Base-by-base conservation (phyloP, 2,888 invertebrate genomes). In the Hedychridium roseum region DNA sequence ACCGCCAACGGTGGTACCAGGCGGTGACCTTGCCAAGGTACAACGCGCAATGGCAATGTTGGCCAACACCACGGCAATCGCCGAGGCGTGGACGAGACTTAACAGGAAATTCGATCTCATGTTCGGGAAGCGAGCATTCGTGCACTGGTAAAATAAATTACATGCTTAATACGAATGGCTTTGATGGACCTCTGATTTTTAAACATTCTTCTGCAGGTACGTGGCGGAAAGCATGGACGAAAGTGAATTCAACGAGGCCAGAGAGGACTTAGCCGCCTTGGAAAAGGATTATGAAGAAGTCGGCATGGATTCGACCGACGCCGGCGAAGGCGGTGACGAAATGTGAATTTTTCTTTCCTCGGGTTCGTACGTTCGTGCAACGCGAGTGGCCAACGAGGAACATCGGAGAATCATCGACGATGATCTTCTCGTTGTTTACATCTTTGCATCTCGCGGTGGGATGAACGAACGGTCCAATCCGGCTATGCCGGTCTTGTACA, bases 211-310 rank as follows among this genome's bases (percentile, higher is more conserved):
- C 16, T 27, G 7, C 35, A 73, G 72, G 72, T 73, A 72, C 45
- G 47, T 68, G 0, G 50, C 37, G 1, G 73, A 73, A 21, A 67
- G 60, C 9, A 73, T 73, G 73, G 68, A 72, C 21, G 70, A 73
- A 5, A 68, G 55, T 28, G 72, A 73, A 43, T 75, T 75, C 39
- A 62, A 59, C 43, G 79, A 80, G 55, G 80, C 79, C 6, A 72
- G 80, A 20, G 83, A 84, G 66, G 82, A 84, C 69, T 78, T 85
- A 70, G 84, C 90, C 43, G 90, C 90, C 7, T 84, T 92, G 47
- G 91, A 91, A 82, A 90, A 91, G 83, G 92, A 92, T 81, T 92
- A 92, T 81, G 90, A 91, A 81, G 92, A 92, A 81, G 92, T 92
- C 73, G 91, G 90, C 79, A 89, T 90, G 88, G 91, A 91, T 82